Evolutionary conservation across 2,797 vertebrate genomes (phyloP), one percentile per base, ranked within the genome.

Genomic region (Menidia menidia): DNA sequence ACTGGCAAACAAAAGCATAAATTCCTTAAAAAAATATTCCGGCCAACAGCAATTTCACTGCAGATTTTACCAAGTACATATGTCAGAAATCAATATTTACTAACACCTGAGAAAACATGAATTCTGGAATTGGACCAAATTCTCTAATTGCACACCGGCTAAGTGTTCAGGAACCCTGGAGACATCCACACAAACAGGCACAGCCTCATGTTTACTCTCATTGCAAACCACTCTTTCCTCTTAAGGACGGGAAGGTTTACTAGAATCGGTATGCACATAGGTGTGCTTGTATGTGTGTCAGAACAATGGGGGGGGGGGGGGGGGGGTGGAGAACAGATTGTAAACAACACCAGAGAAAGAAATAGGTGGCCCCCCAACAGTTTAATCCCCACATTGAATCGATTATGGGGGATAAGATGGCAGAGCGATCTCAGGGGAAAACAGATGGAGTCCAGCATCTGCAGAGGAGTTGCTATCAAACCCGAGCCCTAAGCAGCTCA

Each of bases 291-390:
- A 16, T 44, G 53, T 60, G 62, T 42, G 54, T 33, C 25, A 25
- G 25, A 25, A 25, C 25, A 58, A 43, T 30, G 11, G 15, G 5
- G 48, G 25, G 32, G 60, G 62, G 44, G 6, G 39, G 58, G 15
- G 15, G 50, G 35, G 18, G 19, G 51, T 58, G 57, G 32, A 64
- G 58, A 45, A 54, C 64, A 65, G 71, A 78, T 77, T 2, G 19
- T 75, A 84, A 87, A 89, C 74, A 69, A 31, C 67, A 66, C 68
- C 68, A 54, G 63, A 45, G 67, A 83, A 80, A 85, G 72, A 84
- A 89, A 82, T 80, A 67, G 56, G 66, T 61, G 82, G 66, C 74
- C 70, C 75, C 83, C 48, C 42, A 3, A 62, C 52, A 32, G 75
- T 77, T 76, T 77, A 67, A 70, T 82, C 66, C 73, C 56, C 11